Evolutionary conservation across 92 coral and sea anemone genomes (phyloP), one percentile per base, ranked within the genome.

Genomic region (Siderastrea radians): DNA sequence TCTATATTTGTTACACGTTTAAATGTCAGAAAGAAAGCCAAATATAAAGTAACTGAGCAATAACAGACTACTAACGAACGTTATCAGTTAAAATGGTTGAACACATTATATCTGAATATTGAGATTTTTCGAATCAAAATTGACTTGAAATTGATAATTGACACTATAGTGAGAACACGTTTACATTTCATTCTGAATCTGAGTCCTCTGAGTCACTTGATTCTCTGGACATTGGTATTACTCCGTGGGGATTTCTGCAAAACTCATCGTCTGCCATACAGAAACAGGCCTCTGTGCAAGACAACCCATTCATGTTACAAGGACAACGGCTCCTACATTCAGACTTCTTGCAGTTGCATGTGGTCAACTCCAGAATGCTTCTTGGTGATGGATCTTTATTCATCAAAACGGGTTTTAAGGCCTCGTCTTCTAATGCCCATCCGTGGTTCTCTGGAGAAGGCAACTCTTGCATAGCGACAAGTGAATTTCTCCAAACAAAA

Each of bases 261-360:
- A 71, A 72, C 0, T 19, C 2, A 11, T 3, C 84, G 46, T 87
- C 85, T 9, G 79, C 85, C 85, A 79, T 78, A 17, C 85, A 90
- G 1, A 13, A 43, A n/a, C 91, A 88, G 9, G 91, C 82, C 50
- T 89, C 93, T 7, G 88, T 89, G 66, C 90, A 92, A 63, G 75
- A 57, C 13, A 77, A 69, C 19, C 72, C 78, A 46, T 62, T 68
- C 48, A 7, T 88, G 50, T 11, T 52, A 19, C 70, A 65, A 7
- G 70, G 8, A 3, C 70, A 65, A 65, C 19, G n/a, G 70, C 70
- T 19, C 12, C 45, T 51, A 59, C 94, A 91, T 45, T 7, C 66
- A 10, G 88, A 86, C 62, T 61, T 77, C 38, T 57, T 52, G 58
- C 86, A 87, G 46, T 66, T 17, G 86, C 88, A 82, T 38, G 71